Conservation (phyloP, 2,888 invertebrate genomes). For the Orthosia incerta region DNA sequence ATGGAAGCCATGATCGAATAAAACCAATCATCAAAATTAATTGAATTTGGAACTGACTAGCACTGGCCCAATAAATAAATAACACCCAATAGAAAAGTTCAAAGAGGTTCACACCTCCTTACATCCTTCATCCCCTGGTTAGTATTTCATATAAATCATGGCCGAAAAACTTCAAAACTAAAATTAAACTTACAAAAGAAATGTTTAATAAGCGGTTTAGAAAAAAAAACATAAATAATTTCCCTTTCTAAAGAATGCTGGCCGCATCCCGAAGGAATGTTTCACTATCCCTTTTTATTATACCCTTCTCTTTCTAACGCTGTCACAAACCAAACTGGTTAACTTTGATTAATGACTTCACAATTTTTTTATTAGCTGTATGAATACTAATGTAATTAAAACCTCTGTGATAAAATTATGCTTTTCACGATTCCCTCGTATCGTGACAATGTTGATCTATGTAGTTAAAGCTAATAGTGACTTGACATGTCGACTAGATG, state of each 20-base stretch:
- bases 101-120: constrained; percentile 70
- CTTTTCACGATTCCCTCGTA: constrained; percentile 25
- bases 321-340: constrained; percentile 78
- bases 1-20: constrained; percentile 6
- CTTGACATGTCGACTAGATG: neutral
- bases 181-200: constrained; percentile 75
- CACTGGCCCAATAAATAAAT: constrained; percentile 51
- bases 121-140: constrained; percentile 22
- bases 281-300: constrained; percentile 80
- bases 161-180: constrained; percentile 70
- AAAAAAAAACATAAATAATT: constrained; percentile 81
- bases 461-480: neutral
- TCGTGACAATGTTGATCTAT: constrained; percentile 11
- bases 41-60: constrained; percentile 63
- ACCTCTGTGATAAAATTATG: constrained; percentile 30
- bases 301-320: constrained; percentile 62
- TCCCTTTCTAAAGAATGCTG: constrained; percentile 84
- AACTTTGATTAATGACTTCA: constrained; percentile 84
- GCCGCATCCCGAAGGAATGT: constrained; percentile 82
- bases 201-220: constrained; percentile 74
- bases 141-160: constrained; percentile 67
- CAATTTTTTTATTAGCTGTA: constrained; percentile 73
- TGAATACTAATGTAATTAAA: constrained; percentile 81
- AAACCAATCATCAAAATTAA: constrained; percentile 63
- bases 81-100: constrained; percentile 56